phyloP scores from a whole-genome alignment of 1,140 invertebrate genomes.

The Chelonus insularis region DNA sequence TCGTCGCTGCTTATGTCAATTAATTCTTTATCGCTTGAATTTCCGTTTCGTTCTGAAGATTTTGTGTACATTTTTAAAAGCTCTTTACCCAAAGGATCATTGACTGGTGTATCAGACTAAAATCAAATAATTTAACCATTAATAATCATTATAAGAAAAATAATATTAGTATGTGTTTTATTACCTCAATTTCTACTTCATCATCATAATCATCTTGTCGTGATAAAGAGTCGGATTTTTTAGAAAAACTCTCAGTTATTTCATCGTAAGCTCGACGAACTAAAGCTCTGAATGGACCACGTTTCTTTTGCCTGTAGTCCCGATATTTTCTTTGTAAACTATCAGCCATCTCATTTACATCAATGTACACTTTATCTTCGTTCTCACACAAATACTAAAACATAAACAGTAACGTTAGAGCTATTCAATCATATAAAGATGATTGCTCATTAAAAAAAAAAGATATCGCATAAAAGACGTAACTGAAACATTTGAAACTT shows the following conservation, averaged over 20 bases:
- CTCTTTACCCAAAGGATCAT: slow-evolving; percentile 35
- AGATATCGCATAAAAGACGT: neutral
- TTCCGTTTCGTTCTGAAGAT: slow-evolving; percentile 48
- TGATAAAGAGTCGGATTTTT: slow-evolving; percentile 34
- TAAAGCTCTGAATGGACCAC: slow-evolving; percentile 67
- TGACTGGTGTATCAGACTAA: slow-evolving; percentile 44
- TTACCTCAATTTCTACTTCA: slow-evolving; percentile 64
- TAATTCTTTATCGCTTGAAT: slow-evolving; percentile 57
- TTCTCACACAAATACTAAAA: slow-evolving; percentile 73
- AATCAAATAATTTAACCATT: too few species aligned
- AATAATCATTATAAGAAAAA: slow-evolving; percentile 13
- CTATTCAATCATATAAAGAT: too few species aligned
- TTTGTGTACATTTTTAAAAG: slow-evolving; percentile 51
- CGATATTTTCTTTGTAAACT: slow-evolving; percentile 70
- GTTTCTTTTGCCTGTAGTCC: slow-evolving; percentile 72
- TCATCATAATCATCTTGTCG: slow-evolving; percentile 62
- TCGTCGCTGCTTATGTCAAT: slow-evolving; percentile 62
- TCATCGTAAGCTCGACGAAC: slow-evolving; percentile 66
- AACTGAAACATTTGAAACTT: neutral
- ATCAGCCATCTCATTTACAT: slow-evolving; percentile 75
- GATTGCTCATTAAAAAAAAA: slow-evolving; percentile 8
- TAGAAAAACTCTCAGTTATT: slow-evolving; percentile 53
- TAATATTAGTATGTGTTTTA: too few species aligned
- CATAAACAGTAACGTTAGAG: slow-evolving; percentile 11
- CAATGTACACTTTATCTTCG: slow-evolving; percentile 71